Percentiles rank a stretch among this genome's conserved stretches.
Conservation (phyloP, 1,140 invertebrate species). For the Leptopilina boulardi region DNA sequence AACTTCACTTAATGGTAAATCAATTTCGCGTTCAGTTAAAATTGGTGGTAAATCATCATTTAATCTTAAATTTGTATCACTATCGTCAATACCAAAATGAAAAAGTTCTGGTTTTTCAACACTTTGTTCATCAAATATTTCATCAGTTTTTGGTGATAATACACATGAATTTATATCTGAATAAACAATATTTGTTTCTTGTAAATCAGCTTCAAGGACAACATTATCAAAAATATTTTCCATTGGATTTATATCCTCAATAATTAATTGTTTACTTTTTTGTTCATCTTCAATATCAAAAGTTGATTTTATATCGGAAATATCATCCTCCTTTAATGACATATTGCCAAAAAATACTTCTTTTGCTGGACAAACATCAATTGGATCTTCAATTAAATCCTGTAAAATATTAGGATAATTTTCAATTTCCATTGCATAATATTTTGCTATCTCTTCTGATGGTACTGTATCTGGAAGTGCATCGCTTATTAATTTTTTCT, state of each 20-base stretch:
- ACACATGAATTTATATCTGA: neutral
- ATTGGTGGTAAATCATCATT: neutral
- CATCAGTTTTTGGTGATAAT: neutral
- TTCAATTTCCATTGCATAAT: neutral
- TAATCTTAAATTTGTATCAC: neutral
- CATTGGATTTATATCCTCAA: neutral
- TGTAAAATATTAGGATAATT: neutral
- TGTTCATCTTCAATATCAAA: neutral
- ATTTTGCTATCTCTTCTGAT: constrained; percentile 45
- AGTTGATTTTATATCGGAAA: neutral
- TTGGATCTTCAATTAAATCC: neutral
- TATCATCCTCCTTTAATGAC: neutral
- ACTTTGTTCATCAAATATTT: neutral
- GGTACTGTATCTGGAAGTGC: constrained; percentile 56
- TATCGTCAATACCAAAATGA: constrained; percentile 8
- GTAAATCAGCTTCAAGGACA: neutral
- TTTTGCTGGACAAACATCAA: constrained; percentile 15
- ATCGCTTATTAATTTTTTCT: constrained; percentile 51
- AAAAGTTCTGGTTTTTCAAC: neutral
- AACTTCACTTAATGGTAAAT: neutral
- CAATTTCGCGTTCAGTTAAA: neutral
- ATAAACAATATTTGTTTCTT: neutral
- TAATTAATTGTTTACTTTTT: neutral
- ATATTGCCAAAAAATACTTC: constrained; percentile 25
- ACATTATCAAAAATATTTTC: neutral